Percentiles rank a stretch among this genome's conserved stretches.
phyloP scores from a whole-genome alignment of 2,888 invertebrate genomes.

The Chrysodeixis includens region DNA sequence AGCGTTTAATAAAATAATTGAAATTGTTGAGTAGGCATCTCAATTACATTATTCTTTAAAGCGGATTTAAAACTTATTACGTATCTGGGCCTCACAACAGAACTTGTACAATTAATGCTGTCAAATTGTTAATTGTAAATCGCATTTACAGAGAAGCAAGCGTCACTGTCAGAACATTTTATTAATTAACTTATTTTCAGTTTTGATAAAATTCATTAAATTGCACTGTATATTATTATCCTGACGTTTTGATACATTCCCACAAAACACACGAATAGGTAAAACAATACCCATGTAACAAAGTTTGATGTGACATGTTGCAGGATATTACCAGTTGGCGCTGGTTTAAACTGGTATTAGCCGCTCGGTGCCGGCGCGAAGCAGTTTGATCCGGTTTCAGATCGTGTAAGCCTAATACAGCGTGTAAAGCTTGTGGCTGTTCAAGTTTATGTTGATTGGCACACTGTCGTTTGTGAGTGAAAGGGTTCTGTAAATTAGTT shows the following conservation, averaged over 20 bases:
- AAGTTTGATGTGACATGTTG: constrained; percentile 18
- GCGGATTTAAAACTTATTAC: no score
- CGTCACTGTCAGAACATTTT: no score
- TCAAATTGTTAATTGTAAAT: no score
- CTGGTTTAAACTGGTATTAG: constrained; percentile 34
- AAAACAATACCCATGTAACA: neutral
- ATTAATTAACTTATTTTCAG: no score
- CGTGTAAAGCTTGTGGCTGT: constrained; percentile 1
- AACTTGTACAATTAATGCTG: no score
- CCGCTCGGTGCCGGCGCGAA: constrained; percentile 26
- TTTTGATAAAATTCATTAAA: no score
- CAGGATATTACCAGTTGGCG: constrained; percentile 18
- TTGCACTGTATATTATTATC: no score
- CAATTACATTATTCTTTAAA: neutral
- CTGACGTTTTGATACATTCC: no score
- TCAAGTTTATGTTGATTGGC: neutral
- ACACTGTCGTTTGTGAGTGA: neutral
- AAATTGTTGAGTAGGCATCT: neutral
- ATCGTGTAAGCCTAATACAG: constrained; percentile 26
- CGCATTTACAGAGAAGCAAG: no score
- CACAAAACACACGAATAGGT: neutral
- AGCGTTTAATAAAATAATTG: neutral
- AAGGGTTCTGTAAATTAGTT: constrained; percentile 6
- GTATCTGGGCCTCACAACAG: no score
- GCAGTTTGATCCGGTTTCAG: constrained; percentile 45